These are phyloP conservation scores for Troides aeacus DNA, from an alignment of 2,888 invertebrate species.

Conservation along the genomic window DNA sequence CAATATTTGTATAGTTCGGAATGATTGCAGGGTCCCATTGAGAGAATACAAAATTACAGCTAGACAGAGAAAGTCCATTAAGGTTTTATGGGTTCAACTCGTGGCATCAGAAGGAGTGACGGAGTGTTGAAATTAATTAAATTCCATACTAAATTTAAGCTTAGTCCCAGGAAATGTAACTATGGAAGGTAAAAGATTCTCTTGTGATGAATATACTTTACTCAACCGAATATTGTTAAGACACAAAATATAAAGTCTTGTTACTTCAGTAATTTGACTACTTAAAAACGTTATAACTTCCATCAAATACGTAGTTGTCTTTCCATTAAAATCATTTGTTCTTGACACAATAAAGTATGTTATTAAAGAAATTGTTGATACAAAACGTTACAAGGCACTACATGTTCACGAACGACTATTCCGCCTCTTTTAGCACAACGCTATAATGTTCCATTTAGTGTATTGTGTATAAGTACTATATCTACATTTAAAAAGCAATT, in stretches of 20 bases:
- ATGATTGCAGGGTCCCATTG: conserved; percentile 20
- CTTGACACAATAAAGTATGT: background rate
- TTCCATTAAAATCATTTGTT: too few species aligned
- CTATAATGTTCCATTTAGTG: background rate
- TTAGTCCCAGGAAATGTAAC: conserved; percentile 5
- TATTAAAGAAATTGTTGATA: background rate
- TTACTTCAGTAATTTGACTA: too few species aligned
- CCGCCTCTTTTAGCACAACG: background rate
- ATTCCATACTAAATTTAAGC: conserved; percentile 15
- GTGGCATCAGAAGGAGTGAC: conserved; percentile 11
- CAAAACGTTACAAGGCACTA: background rate
- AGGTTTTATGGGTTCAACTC: conserved; percentile 24
- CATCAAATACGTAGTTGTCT: too few species aligned
- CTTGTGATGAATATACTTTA: background rate
- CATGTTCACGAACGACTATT: background rate
- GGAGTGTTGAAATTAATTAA: conserved; percentile 25
- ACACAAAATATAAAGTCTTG: too few species aligned
- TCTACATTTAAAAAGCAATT: background rate
- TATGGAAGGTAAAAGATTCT: background rate
- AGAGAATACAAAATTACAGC: conserved; percentile 29
- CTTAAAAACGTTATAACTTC: too few species aligned
- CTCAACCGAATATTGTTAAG: too few species aligned
- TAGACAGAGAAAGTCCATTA: conserved; percentile 30
- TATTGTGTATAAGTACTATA: background rate
- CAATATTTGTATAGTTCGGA: conserved; percentile 24